Base-by-base conservation (phyloP, 1,140 invertebrate species). In the Drosophila busckii region DNA sequence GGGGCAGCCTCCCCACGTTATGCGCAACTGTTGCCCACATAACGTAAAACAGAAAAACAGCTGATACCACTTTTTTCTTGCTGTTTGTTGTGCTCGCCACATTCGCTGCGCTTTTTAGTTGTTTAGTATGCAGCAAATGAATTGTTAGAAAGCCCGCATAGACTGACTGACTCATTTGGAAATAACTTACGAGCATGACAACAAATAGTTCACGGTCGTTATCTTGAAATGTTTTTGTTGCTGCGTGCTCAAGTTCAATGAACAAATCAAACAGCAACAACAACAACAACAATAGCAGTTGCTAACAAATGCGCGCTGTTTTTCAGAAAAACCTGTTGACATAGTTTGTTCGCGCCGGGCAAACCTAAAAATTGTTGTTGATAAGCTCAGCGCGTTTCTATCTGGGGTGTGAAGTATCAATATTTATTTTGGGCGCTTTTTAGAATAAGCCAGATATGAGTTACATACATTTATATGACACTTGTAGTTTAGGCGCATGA, bases 301-400 rank as follows among this genome's bases (percentile, higher is more conserved):
- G 38, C 9, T 37, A 7, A 15, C 13, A n/a, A n/a, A 13, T 19
- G 5, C 34, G 8, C 12, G 20, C 8, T 34, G 34, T 53, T 46
- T 53, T 34, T 55, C 54, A 42, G n/a, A n/a, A n/a, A n/a, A 70
- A 76, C 71, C 67, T 80, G 71, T 76, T 76, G 62, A 67, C 71
- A 71, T 78, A 63, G 73, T 80, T 48, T 52, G 45, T 44, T 52
- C 26, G 15, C 8, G 19, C 9, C 35, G 49, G 49, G n/a, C 19
- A 45, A 26, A 31, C 31, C 25, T 16, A 16, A 19, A 59, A 70
- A 44, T 34, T 29, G 19, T 26, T 56, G 52, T 48, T 45, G 73
- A 78, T 80, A 80, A 80, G 58, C 58, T 5, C 12, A 23, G 29
- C n/a, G n/a, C n/a, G 40, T 46, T 49, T 32, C 6, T 49, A 62